Evolutionary conservation across 2,797 vertebrate species (phyloP).

Genomic region (Taenioides sp.): DNA sequence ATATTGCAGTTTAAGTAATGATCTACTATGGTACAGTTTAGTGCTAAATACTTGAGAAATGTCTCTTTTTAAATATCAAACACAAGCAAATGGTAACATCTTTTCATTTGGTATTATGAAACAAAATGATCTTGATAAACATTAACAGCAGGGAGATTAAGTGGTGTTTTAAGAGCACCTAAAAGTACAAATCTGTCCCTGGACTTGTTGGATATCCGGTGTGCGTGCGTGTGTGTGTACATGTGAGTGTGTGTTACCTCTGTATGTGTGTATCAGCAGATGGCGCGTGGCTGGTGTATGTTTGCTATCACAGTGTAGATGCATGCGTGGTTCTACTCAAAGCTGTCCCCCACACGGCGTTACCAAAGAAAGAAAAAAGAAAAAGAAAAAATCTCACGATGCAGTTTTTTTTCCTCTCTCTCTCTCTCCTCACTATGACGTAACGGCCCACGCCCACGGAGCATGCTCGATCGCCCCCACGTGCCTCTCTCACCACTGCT

Average conservation of each 20-base stretch:
- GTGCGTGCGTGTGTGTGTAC: neutral
- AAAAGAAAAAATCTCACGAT: slow-evolving; percentile 36
- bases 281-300: slow-evolving; percentile 59
- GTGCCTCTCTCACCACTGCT: slow-evolving; percentile 56
- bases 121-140: neutral
- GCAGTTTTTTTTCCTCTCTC: slow-evolving; percentile 41
- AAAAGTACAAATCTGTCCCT: slow-evolving; percentile 27
- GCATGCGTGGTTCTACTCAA: slow-evolving; percentile 29
- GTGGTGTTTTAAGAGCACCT: slow-evolving; percentile 1
- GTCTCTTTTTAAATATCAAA: neutral
- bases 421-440: slow-evolving; percentile 63
- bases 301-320: slow-evolving; percentile 45
- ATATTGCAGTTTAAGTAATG: no score
- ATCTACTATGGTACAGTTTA: no score
- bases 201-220: slow-evolving; percentile 52
- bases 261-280: slow-evolving; percentile 40
- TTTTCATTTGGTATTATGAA: neutral
- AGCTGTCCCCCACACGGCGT: slow-evolving; percentile 14
- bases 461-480: slow-evolving; percentile 63
- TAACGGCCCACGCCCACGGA: slow-evolving; percentile 68
- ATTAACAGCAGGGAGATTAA: slow-evolving; percentile 31
- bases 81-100: neutral
- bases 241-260: no score
- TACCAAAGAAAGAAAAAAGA: slow-evolving; percentile 38
- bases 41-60: no score